phyloP scores from a whole-genome alignment of 2,888 invertebrate species.

The Idaea straminata region DNA sequence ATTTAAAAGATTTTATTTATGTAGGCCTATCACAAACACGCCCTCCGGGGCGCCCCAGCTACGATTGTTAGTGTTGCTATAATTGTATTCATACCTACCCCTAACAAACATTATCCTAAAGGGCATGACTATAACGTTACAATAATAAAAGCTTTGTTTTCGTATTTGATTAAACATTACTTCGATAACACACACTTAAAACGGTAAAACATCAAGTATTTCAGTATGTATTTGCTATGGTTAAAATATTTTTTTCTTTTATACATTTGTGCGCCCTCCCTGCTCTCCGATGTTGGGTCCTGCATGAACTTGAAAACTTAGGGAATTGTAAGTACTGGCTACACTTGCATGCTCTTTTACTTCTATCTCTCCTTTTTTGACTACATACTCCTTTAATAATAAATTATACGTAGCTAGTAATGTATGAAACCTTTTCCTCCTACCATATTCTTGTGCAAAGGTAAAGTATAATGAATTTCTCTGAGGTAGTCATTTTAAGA shows the following conservation, averaged over 20 bases:
- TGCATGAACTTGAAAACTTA: constrained; percentile 74
- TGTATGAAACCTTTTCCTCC: constrained; percentile 26
- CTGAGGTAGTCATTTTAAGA: constrained; percentile 24
- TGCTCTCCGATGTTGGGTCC: constrained; percentile 61
- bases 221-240: constrained; percentile 18
- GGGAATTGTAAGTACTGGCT: constrained; percentile 74
- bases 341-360: constrained; percentile 41
- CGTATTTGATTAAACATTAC: constrained; percentile 14
- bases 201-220: constrained; percentile 11
- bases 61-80: constrained; percentile 11
- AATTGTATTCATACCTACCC: constrained; percentile 16
- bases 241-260: constrained; percentile 48
- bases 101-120: constrained; percentile 15
- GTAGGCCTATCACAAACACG: constrained; percentile 21
- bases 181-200: neutral
- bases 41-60: constrained; percentile 5
- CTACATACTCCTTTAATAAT: constrained; percentile 17
- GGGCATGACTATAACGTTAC: constrained; percentile 24
- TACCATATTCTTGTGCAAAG: constrained; percentile 29
- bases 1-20: constrained; percentile 23
- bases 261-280: constrained; percentile 66
- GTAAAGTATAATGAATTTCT: constrained; percentile 35
- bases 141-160: constrained; percentile 24
- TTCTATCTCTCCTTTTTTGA: constrained; percentile 11
- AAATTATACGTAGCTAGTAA: constrained; percentile 17